These are phyloP conservation scores for Horisme vitalbata DNA, from an alignment of 2,888 invertebrate species.

Conservation along the genomic window DNA sequence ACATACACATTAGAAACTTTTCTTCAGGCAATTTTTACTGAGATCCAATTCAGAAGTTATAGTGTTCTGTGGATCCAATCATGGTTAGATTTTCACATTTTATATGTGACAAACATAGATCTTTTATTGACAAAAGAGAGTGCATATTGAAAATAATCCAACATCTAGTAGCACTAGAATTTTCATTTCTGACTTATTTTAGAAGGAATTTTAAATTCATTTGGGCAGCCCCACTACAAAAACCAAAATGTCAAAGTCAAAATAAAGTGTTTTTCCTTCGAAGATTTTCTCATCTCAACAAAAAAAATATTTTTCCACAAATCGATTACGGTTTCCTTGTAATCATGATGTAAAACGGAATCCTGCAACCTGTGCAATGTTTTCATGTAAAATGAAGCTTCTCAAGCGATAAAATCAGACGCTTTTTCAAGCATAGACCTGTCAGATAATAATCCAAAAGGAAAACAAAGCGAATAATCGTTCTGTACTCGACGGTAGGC, in stretches of 20 bases:
- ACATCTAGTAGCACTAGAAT: too few relatives aligned
- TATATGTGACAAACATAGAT: too few relatives aligned
- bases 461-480: constrained; percentile 57
- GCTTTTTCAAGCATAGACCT: constrained; percentile 39
- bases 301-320: constrained; percentile 33
- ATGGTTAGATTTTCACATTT: too few relatives aligned
- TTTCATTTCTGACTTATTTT: too few relatives aligned
- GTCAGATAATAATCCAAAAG: constrained; percentile 51
- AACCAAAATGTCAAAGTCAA: constrained; percentile 48
- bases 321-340: constrained; percentile 28
- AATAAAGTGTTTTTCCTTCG: constrained; percentile 19
- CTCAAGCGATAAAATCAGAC: constrained; percentile 28
- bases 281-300: constrained; percentile 34
- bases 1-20: too few relatives aligned
- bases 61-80: too few relatives aligned
- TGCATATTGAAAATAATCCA: too few relatives aligned
- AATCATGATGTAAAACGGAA: constrained; percentile 41
- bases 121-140: too few relatives aligned
- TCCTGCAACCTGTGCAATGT: constrained; percentile 25
- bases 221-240: constrained; percentile 32
- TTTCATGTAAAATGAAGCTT: constrained; percentile 32
- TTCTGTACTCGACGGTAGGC: constrained; percentile 29
- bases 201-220: neutral
- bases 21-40: too few relatives aligned
- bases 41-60: too few relatives aligned